Evolutionary conservation across 2,888 invertebrate genomes (phyloP), one percentile per base, ranked within the genome.

Genomic region (Tinea semifulvella): DNA sequence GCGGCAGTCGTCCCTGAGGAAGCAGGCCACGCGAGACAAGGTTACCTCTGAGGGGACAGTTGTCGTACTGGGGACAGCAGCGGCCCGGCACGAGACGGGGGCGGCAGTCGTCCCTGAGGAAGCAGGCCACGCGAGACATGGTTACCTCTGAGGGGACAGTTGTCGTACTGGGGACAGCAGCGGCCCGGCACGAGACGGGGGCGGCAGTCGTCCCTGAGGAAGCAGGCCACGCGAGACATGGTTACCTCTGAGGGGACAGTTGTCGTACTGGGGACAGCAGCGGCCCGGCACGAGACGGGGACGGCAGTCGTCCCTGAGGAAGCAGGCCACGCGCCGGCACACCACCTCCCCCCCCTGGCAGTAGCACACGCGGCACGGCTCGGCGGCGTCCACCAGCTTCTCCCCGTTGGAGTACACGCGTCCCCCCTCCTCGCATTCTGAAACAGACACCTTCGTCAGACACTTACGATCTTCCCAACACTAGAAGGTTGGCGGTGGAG

Each of bases 21-120:
- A 86, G 67, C 92, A 92, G 54, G 81, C 83, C 54, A 86, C 83
- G 49, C 75, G 71, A 42, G 75, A 65, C 68, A 88, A 88, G 26
- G 71, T 65, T 18, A 77, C 88, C 88, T 77, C 84, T 75, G 2
- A 88, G 84, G 27, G 91, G 90, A 63, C 92, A 92, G 72, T 91
- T 89, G 62, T 91, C 90, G 64, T 91, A 92, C 63, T 88, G 88
- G 1, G 91, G 91, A 59, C 92, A 92, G 70, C 92, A 92, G 58
- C 88, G 85, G 42, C 91, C 91, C 8, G 86, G 82, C 52, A 90
- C 87, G 51, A 84, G 85, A 49, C 87, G 84, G 26, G 90, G 90
- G 56, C 85, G 83, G 69, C 91, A 92, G 70, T 92, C 91, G 52
- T 87, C 86, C 44, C 91, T 81, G 53, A 85, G 84, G 70, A 88